Conservation (phyloP, 2,888 invertebrate genomes). For the Drosophila seclusa region DNA sequence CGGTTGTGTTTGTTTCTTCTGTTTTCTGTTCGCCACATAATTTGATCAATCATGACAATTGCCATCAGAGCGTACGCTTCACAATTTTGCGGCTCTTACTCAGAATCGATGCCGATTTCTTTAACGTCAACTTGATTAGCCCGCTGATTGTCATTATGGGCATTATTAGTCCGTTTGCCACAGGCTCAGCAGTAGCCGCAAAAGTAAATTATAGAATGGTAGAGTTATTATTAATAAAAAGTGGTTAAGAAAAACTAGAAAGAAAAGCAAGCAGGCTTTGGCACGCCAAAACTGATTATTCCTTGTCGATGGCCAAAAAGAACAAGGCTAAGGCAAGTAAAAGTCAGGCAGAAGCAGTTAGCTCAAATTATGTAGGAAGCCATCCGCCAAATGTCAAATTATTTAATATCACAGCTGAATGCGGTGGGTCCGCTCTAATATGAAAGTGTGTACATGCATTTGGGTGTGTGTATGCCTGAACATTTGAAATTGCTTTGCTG, state of each 20-base stretch:
- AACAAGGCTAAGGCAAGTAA: neutral
- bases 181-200: constrained; percentile 64
- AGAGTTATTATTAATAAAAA: constrained; percentile 57
- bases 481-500: constrained; percentile 80
- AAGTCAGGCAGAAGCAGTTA: no score
- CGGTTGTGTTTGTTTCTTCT: constrained; percentile 58
- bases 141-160: constrained; percentile 60
- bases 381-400: constrained; percentile 65
- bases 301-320: neutral
- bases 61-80: constrained; percentile 41
- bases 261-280: neutral
- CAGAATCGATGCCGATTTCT: constrained; percentile 78
- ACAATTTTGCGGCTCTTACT: constrained; percentile 59
- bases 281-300: neutral
- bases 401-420: constrained; percentile 73
- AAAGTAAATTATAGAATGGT: constrained; percentile 69
- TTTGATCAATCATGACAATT: constrained; percentile 66
- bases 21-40: constrained; percentile 48
- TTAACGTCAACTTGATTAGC: constrained; percentile 78
- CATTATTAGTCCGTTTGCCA: constrained; percentile 53
- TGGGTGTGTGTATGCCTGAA: constrained; percentile 34
- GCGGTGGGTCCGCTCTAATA: constrained; percentile 65
- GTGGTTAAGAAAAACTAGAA: constrained; percentile 29
- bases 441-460: neutral
- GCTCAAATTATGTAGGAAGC: constrained; percentile 14